These are phyloP conservation scores for Ambastaia sidthimunki DNA, from an alignment of 2,797 vertebrate genomes.

Conservation along the genomic window DNA sequence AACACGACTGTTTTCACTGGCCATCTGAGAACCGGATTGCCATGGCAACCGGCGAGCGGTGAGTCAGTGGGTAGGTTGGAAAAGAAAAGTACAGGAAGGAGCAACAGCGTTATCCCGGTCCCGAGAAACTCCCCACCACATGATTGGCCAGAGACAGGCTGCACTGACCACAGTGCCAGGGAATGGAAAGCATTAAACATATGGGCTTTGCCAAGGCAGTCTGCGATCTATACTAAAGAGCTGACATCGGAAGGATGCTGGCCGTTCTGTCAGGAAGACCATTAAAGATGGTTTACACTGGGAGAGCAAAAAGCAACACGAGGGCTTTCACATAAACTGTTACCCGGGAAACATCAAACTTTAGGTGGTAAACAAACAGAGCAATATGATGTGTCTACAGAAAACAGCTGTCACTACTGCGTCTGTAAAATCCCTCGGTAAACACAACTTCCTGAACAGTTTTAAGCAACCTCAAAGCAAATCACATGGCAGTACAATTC, in stretches of 20 bases:
- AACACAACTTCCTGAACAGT: slow-evolving; percentile 26
- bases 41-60: slow-evolving; percentile 73
- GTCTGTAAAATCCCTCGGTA: slow-evolving; percentile 19
- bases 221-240: slow-evolving; percentile 37
- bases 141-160: slow-evolving; percentile 62
- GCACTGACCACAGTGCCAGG: slow-evolving; percentile 63
- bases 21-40: slow-evolving; percentile 72
- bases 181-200: slow-evolving; percentile 66
- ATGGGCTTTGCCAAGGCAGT: slow-evolving; percentile 24
- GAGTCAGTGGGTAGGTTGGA: slow-evolving; percentile 77
- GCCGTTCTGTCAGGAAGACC: slow-evolving; percentile 44
- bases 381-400: slow-evolving; percentile 47
- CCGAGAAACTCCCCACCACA: slow-evolving; percentile 65
- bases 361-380: slow-evolving; percentile 55
- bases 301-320: slow-evolving; percentile 54
- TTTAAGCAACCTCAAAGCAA: neutral
- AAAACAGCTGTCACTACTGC: slow-evolving; percentile 30
- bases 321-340: slow-evolving; percentile 61
- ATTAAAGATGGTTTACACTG: slow-evolving; percentile 58
- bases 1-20: slow-evolving; percentile 66
- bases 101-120: slow-evolving; percentile 1
- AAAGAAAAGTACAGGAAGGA: slow-evolving; percentile 71
- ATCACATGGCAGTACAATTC: neutral
- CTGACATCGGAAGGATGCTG: slow-evolving; percentile 48
- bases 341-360: slow-evolving; percentile 61